Evolutionary conservation across 2,888 invertebrate species (phyloP).

Genomic region (Netelia fuscicornis): DNA sequence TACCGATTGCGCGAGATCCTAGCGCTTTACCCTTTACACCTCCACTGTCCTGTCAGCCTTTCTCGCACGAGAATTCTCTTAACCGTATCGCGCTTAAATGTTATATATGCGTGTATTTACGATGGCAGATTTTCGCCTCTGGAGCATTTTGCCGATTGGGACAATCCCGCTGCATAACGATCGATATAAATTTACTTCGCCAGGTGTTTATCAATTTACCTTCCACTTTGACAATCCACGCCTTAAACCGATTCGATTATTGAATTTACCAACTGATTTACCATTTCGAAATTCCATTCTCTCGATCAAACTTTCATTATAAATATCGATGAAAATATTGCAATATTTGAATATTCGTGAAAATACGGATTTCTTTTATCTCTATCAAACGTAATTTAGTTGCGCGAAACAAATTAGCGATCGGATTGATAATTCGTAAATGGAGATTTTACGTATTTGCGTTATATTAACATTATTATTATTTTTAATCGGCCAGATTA

Average conservation of each 20-base stretch:
- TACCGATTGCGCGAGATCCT: constrained; percentile 48
- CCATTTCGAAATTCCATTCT: too few relatives aligned
- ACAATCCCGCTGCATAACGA: constrained; percentile 12
- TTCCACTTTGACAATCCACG: not conserved
- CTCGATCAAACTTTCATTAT: too few relatives aligned
- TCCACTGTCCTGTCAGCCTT: constrained; percentile 61
- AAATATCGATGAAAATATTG: too few relatives aligned
- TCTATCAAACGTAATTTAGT: too few relatives aligned
- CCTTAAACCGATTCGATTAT: constrained; percentile 40
- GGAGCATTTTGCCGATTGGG: constrained; percentile 26
- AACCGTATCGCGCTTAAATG: not conserved
- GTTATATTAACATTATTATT: not conserved
- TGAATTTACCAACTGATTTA: not conserved
- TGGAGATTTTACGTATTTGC: too few relatives aligned
- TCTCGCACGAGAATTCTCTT: constrained; percentile 33
- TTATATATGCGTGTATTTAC: constrained; percentile 23
- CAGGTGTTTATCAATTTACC: constrained; percentile 5
- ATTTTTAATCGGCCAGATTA: too few relatives aligned
- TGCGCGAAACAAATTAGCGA: too few relatives aligned
- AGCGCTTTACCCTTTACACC: constrained; percentile 43
- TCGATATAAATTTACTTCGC: constrained; percentile 48
- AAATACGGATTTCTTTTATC: too few relatives aligned
- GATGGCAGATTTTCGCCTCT: constrained; percentile 43
- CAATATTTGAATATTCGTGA: too few relatives aligned
- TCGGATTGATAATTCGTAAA: too few relatives aligned